Evolutionary conservation across 2,888 invertebrate species (phyloP), one percentile per base, ranked within the genome.

Genomic region (Eulithis prunata): DNA sequence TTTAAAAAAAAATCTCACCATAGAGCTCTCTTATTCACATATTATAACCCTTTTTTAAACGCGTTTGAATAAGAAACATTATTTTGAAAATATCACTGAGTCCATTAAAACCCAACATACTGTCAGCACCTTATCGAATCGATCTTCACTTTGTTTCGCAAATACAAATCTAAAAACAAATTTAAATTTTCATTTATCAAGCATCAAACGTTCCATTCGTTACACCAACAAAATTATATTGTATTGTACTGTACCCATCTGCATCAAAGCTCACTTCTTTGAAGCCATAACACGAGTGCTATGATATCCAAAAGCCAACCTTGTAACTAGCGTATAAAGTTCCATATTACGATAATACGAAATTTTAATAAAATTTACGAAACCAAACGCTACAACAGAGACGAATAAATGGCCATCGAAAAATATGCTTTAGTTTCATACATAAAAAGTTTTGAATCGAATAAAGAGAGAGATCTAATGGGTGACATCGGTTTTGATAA

Each of bases 131-230:
- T 80, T 79, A 73, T 74, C 84, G 68, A 83, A 85, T 84, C 68
- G 64, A 75, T 76, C 73, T 71, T 71, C 77, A 84, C 77, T 79
- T 78, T 82, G 81, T 84, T 82, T 82, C 73, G 77, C 81, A 80
- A 82, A 85, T 69, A 73, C 80, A 80, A 76, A 80, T 79, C 77
- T 79, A 83, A 67, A 83, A 84, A 82, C 85, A 85, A 86, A 85
- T 88, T 86, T 83, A 84, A 86, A 88, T 86, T 84, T 83, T 78
- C 82, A 87, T 89, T 87, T 86, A 85, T 87, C 86, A 84, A 78
- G 81, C 77, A 85, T 83, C 81, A 86, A 87, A 89, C 87, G 87
- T 86, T 85, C 71, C 75, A 79, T 89, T 88, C 80, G 86, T 76
- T 81, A 77, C 87, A 80, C 85, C 78, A 77, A 79, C 87, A 81